A percentile compares a stretch with the other conserved stretches of the same genome.
Conservation (phyloP, 2,113 vertebrate species). For the Archilochus colubris region DNA sequence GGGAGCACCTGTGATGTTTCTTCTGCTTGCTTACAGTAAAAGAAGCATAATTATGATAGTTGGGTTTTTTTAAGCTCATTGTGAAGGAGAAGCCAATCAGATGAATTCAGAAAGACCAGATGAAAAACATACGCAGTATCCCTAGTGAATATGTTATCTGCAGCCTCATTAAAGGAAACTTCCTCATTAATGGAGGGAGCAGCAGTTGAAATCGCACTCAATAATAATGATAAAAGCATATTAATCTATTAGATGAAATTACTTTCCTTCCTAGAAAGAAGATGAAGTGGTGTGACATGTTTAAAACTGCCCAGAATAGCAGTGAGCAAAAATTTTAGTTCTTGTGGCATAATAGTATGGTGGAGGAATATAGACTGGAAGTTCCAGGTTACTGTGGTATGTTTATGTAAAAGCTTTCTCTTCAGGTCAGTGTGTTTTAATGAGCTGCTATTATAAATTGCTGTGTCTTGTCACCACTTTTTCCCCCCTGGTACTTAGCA, state of each 20-base stretch:
- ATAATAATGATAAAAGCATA: background rate
- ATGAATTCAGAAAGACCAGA: background rate
- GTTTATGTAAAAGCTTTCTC: background rate
- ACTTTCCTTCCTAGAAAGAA: background rate
- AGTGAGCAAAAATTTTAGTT: background rate
- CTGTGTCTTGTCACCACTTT: background rate
- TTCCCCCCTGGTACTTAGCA: background rate
- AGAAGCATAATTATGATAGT: background rate
- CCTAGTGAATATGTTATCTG: background rate
- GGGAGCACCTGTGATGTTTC: background rate
- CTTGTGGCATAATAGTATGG: background rate
- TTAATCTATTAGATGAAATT: background rate
- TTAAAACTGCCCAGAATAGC: background rate
- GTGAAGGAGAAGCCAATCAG: background rate
- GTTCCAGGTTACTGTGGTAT: background rate
- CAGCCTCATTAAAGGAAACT: background rate
- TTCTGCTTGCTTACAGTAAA: background rate
- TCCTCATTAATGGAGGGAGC: background rate
- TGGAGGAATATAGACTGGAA: background rate
- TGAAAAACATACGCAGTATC: background rate
- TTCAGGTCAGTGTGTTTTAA: background rate
- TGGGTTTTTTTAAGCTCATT: background rate
- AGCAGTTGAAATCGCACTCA: background rate
- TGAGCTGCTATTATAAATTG: background rate
- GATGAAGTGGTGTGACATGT: background rate